phyloP scores from a whole-genome alignment of 2,113 vertebrate genomes.

The Labeo catla region DNA sequence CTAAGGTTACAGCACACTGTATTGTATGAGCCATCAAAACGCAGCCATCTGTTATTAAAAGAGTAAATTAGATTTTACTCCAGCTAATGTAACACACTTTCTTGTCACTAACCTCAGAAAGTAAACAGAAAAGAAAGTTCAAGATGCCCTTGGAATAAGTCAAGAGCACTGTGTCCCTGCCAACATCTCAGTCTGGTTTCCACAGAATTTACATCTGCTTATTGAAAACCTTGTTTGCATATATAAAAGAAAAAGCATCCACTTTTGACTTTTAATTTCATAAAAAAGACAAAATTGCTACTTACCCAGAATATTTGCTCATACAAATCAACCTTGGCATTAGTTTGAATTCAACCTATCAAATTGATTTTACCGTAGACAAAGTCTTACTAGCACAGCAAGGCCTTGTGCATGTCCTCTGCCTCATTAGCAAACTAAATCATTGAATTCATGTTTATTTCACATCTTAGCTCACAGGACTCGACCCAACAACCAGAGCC shows the following conservation, averaged over 20 bases:
- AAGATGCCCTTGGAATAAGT: background rate
- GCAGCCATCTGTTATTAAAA: conserved; percentile 47
- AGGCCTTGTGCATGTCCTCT: conserved; percentile 5
- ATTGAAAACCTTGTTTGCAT: conserved; percentile 1
- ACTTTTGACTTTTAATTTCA: background rate
- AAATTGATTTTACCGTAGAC: background rate
- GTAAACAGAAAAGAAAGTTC: conserved; percentile 3
- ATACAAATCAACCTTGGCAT: background rate
- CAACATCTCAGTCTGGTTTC: background rate
- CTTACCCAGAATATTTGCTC: background rate
- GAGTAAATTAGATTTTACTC: conserved; percentile 30
- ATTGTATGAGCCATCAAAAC: background rate
- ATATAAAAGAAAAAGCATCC: background rate
- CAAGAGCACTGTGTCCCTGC: conserved; percentile 17
- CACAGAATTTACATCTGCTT: background rate
- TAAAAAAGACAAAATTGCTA: background rate
- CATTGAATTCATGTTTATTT: conserved; percentile 17
- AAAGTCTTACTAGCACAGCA: background rate
- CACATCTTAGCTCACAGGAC: background rate
- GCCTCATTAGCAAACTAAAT: conserved; percentile 21
- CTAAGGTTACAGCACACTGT: background rate
- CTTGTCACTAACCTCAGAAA: background rate
- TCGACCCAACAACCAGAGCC: background rate
- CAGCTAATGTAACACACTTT: conserved; percentile 25
- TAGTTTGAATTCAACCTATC: background rate